These are phyloP conservation scores for Cynopterus sphinx DNA, from an alignment of 2,797 vertebrate species.

Conservation along the genomic window DNA sequence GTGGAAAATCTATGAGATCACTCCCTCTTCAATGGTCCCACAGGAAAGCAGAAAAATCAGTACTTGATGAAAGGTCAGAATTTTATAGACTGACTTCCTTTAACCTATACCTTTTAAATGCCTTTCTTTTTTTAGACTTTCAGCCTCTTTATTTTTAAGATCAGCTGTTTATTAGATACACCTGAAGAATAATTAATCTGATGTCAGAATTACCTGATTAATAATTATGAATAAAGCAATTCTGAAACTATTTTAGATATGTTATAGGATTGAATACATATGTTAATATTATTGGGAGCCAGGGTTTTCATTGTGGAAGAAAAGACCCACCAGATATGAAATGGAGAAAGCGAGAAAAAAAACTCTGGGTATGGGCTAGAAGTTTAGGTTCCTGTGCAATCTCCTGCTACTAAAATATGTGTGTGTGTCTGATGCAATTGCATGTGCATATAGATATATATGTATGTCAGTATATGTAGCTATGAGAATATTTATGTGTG, in stretches of 20 bases:
- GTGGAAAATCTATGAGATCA: conserved; percentile 50
- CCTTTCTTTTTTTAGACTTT: conserved; percentile 3
- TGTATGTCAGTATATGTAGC: background rate
- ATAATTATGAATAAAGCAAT: background rate
- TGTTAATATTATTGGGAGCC: background rate
- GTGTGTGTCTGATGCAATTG: background rate
- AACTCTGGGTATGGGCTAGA: background rate
- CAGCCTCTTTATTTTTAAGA: conserved; percentile 24
- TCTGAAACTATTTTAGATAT: background rate
- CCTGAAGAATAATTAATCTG: conserved; percentile 13
- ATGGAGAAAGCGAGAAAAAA: background rate
- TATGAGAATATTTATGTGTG: background rate
- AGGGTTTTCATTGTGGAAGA: background rate
- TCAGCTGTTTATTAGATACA: background rate
- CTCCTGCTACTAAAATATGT: background rate
- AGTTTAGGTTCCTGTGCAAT: background rate
- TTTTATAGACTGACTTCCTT: conserved; percentile 48
- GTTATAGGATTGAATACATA: background rate
- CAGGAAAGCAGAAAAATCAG: conserved; percentile 44
- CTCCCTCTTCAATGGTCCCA: background rate
- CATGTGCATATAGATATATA: background rate
- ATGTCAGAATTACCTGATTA: background rate
- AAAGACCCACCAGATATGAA: background rate
- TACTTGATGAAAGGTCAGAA: conserved; percentile 37
- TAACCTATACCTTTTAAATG: background rate